Conservation (phyloP, 2,888 invertebrate species). For the Apamea sordens region DNA sequence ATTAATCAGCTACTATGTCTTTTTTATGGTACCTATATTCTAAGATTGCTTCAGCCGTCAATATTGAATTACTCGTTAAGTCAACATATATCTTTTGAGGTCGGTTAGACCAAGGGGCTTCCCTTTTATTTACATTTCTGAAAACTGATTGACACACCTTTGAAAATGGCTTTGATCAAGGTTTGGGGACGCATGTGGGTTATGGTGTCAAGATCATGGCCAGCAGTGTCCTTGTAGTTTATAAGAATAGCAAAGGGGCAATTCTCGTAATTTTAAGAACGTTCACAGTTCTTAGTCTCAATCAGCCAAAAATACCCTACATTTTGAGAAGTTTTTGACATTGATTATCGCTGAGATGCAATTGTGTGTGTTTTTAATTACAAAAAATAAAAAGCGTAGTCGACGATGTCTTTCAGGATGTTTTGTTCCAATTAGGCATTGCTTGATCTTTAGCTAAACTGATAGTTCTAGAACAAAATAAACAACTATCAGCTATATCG, state of each 20-base stretch:
- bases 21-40: neutral
- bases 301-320: neutral
- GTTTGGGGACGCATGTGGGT: neutral
- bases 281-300: neutral
- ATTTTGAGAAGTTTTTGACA: neutral
- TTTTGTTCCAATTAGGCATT: neutral
- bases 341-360: neutral
- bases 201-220: conserved; percentile 3
- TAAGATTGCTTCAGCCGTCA: neutral
- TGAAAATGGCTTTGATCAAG: neutral
- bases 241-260: neutral
- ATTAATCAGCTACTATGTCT: no score
- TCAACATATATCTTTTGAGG: neutral
- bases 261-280: neutral
- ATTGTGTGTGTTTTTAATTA: neutral
- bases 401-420: neutral
- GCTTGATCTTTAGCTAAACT: neutral
- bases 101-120: neutral
- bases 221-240: neutral
- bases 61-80: conserved; percentile 1
- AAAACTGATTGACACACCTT: neutral
- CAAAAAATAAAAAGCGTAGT: neutral
- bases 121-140: conserved; percentile 1
- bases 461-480: conserved; percentile 16
- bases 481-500: neutral